Evolutionary conservation across 2,888 invertebrate genomes (phyloP).

Genomic region (Cantharis rustica): DNA sequence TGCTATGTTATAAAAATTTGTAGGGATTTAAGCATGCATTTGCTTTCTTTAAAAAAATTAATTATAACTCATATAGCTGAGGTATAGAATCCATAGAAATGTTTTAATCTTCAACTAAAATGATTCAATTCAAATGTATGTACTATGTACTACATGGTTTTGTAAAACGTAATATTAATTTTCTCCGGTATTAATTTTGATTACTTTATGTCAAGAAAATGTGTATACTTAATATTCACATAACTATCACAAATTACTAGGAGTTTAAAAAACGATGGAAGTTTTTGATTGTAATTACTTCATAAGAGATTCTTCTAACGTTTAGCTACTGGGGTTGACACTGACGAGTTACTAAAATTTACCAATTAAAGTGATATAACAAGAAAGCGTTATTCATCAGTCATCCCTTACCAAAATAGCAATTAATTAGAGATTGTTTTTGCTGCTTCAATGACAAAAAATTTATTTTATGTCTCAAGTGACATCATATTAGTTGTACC

Average conservation of each 20-base stretch:
- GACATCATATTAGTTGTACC: not conserved
- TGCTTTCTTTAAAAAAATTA: not conserved
- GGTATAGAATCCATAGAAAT: not conserved
- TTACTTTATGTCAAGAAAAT: not conserved
- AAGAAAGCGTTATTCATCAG: not conserved
- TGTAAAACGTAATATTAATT: too few species aligned
- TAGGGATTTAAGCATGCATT: not conserved
- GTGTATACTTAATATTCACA: not conserved
- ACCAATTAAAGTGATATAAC: not conserved
- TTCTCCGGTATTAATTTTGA: too few species aligned
- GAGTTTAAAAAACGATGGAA: not conserved
- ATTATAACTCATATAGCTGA: not conserved
- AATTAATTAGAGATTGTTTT: not conserved
- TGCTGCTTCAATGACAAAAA: not conserved
- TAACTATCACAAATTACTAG: not conserved
- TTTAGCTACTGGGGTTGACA: not conserved
- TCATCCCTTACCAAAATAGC: not conserved
- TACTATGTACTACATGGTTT: too few species aligned
- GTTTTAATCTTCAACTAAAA: not conserved
- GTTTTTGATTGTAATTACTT: not conserved
- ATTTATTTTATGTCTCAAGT: not conserved
- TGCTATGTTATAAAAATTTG: not conserved
- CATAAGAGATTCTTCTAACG: not conserved
- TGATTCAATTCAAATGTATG: not conserved
- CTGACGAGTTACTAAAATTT: not conserved